Conservation (phyloP, 2,797 vertebrate species). For the Micropoecilia bifurca region DNA sequence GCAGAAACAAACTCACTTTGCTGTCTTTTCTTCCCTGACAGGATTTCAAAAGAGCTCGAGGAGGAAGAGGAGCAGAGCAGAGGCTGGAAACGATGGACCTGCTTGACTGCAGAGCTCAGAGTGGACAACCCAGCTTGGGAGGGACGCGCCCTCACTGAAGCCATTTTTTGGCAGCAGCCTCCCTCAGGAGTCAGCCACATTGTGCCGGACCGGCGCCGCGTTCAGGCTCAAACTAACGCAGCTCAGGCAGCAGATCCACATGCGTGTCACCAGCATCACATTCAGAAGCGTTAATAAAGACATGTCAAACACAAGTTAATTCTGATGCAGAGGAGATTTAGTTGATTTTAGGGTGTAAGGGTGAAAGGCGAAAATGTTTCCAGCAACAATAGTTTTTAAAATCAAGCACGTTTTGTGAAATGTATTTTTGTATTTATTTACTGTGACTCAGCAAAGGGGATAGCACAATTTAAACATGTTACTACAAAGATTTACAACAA, state of each 20-base stretch:
- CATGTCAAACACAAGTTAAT: background rate
- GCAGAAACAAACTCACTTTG: constrained; percentile 61
- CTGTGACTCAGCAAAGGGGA: no score
- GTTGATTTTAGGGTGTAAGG: background rate
- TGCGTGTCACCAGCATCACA: background rate
- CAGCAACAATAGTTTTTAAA: background rate
- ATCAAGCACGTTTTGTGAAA: background rate
- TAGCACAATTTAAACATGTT: background rate
- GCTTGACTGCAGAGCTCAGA: constrained; percentile 66
- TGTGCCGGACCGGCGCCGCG: constrained; percentile 55
- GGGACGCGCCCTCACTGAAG: constrained; percentile 76
- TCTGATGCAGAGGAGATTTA: background rate
- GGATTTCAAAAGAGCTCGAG: constrained; percentile 36
- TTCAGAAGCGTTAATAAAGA: background rate
- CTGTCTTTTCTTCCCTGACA: constrained; percentile 36
- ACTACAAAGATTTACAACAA: background rate
- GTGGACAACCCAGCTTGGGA: constrained; percentile 66
- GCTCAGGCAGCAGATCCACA: constrained; percentile 20
- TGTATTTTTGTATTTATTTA: background rate
- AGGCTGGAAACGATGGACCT: constrained; percentile 70
- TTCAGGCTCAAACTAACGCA: constrained; percentile 40
- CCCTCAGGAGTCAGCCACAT: constrained; percentile 70
- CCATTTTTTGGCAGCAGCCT: constrained; percentile 73
- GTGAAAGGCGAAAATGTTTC: background rate
- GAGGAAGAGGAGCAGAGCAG: constrained; percentile 45